Evolutionary conservation across 1,140 invertebrate genomes (phyloP), one percentile per base, ranked within the genome.

Genomic region (Charaxes varanes): DNA sequence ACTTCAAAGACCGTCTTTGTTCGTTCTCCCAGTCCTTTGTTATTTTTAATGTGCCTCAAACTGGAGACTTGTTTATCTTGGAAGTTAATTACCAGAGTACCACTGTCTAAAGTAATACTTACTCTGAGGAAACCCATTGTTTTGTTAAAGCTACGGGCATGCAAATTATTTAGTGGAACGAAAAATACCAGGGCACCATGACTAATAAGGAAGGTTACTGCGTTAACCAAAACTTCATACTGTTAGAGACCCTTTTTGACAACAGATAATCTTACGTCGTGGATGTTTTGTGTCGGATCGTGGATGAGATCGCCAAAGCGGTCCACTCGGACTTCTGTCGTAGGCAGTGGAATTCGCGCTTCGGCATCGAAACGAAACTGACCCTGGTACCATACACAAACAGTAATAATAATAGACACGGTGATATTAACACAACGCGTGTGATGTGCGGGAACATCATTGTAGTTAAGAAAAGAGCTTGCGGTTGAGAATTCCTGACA

Each of bases 351-450:
- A 23, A 89, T 80, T 44, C 86, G 86, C 62, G 88, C 90, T 70
- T 94, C 92, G 59, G 91, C 90, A 62, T 92, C 91, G 86, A 93
- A 93, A 45, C 90, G 86, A 81, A 93, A 94, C 74, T 93, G 91
- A 85, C 91, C 92, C 91, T 93, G 86, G 31, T 67, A 67, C 62
- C 64, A 70, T 60, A 62, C 52, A 67, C 41, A 60, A 31, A 58
- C 41, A 26, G 13, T 40, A 19, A 48, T 56, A 56, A 43, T 52
- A 33, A 38, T 36, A 43, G 23, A 37, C 23, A 53, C 23, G 34
- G 54, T 58, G 49, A 42, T 23, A 57, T 31, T 35, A 46, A 58
- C 36, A 53, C 36, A 41, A 59, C 24, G 47, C 51, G 42, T 41
- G 43, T 34, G 22, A 21, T 32, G 31, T 36, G 37, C 16, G 12